These are phyloP conservation scores for Nothocercus julius DNA, from an alignment of 2,113 vertebrate genomes.

Conservation along the genomic window DNA sequence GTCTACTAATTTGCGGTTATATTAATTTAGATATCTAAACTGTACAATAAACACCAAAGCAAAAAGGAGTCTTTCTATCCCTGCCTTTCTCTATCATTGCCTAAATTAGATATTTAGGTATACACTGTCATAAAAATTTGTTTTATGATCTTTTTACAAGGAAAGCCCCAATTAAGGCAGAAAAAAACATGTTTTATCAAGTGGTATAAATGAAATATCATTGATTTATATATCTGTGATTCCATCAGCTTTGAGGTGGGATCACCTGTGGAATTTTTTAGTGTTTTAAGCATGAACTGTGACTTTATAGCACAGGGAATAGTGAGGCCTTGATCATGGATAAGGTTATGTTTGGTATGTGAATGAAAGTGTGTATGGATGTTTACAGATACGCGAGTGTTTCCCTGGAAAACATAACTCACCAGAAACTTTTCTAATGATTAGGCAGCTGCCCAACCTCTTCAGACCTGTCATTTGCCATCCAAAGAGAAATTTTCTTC, in stretches of 20 bases:
- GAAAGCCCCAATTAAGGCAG: neutral
- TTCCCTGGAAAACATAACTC: neutral
- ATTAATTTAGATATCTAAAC: neutral
- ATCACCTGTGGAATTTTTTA: neutral
- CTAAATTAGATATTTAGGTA: neutral
- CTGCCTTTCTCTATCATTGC: neutral
- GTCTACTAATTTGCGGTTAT: neutral
- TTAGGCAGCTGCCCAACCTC: neutral
- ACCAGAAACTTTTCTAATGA: neutral
- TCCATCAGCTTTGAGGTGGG: neutral
- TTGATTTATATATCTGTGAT: neutral
- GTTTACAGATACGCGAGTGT: neutral
- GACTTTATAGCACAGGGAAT: neutral
- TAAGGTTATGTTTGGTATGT: neutral
- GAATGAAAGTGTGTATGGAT: rapidly evolving
- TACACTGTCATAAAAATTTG: neutral
- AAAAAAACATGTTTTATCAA: neutral
- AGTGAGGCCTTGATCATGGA: neutral
- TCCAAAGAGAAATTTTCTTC: conserved; percentile 20
- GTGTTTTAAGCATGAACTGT: neutral
- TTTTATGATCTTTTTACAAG: neutral
- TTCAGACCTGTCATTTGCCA: neutral
- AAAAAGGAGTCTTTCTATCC: neutral
- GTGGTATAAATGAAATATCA: neutral
- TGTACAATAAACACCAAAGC: neutral